These are phyloP conservation scores for Zaprionus nigranus DNA, from an alignment of 1,140 invertebrate species.

Conservation along the genomic window DNA sequence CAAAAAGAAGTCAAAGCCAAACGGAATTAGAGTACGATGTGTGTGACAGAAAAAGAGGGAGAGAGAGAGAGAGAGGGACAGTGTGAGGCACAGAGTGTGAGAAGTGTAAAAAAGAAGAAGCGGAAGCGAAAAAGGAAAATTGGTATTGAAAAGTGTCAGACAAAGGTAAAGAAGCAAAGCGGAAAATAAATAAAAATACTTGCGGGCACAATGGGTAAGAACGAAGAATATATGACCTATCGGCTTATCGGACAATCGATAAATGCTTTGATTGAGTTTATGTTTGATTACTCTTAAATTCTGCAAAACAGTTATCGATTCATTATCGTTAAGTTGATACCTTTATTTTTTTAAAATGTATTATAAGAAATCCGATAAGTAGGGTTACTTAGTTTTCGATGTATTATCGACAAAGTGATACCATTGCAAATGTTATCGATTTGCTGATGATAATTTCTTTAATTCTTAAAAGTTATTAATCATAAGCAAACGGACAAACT, in stretches of 20 bases:
- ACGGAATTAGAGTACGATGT: conserved; percentile 8
- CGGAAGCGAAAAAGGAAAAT: conserved; percentile 28
- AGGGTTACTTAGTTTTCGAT: no score
- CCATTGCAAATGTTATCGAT: neutral
- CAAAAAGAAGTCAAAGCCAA: conserved; percentile 42
- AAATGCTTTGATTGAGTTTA: neutral
- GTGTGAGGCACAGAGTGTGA: neutral
- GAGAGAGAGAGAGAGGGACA: neutral
- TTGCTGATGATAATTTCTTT: neutral
- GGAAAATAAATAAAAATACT: conserved; percentile 40
- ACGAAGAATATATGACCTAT: neutral
- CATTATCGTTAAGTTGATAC: neutral
- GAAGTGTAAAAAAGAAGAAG: conserved; percentile 1
- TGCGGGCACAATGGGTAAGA: conserved; percentile 25
- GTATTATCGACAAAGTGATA: neutral
- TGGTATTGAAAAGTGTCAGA: conserved; percentile 65
- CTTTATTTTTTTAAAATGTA: no score
- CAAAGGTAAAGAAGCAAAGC: conserved; percentile 42
- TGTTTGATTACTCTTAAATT: no score
- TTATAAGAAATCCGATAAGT: no score
- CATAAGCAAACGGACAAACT: no score
- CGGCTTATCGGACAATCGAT: neutral
- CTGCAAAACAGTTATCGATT: neutral
- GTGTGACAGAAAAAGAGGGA: neutral
- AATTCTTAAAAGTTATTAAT: neutral